Conservation (phyloP, 2,888 invertebrate genomes). For the Drosophila subsilvestris region DNA sequence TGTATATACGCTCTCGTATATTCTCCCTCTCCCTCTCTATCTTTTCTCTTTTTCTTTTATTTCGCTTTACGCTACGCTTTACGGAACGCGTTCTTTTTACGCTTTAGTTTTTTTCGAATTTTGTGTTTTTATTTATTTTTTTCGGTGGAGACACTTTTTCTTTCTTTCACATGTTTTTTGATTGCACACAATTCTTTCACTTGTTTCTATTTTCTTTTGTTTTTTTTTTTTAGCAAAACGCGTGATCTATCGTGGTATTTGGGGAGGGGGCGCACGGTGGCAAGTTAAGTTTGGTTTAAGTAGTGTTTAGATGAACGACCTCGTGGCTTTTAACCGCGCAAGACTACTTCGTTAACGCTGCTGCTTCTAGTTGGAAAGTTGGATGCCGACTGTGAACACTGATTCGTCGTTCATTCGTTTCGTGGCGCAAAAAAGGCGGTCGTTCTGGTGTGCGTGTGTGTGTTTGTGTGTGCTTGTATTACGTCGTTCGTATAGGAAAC, state of each 20-base stretch:
- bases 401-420: slow-evolving; percentile 72
- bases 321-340: slow-evolving; percentile 84
- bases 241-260: slow-evolving; percentile 15
- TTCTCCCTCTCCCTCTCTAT: not conserved
- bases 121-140: not conserved
- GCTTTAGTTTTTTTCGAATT: slow-evolving; percentile 42
- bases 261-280: not conserved
- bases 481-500: slow-evolving; percentile 30
- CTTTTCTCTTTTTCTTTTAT: slow-evolving; percentile 37
- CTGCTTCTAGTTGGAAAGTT: slow-evolving; percentile 84
- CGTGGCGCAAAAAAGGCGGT: slow-evolving; percentile 46
- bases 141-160: not conserved
- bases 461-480: slow-evolving; percentile 21
- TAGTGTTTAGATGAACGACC: slow-evolving; percentile 75
- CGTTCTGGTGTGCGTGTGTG: slow-evolving; percentile 2
- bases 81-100: slow-evolving; percentile 61
- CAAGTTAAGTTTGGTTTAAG: not conserved
- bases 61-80: slow-evolving; percentile 49
- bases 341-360: slow-evolving; percentile 81
- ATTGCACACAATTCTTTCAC: slow-evolving; percentile 25
- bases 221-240: slow-evolving; percentile 3
- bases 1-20: not conserved
- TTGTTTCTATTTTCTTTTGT: slow-evolving; percentile 14
- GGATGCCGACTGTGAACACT: slow-evolving; percentile 84
- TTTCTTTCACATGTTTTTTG: slow-evolving; percentile 32